phyloP scores from a whole-genome alignment of 1,140 invertebrate species.

The Helicoverpa zea region DNA sequence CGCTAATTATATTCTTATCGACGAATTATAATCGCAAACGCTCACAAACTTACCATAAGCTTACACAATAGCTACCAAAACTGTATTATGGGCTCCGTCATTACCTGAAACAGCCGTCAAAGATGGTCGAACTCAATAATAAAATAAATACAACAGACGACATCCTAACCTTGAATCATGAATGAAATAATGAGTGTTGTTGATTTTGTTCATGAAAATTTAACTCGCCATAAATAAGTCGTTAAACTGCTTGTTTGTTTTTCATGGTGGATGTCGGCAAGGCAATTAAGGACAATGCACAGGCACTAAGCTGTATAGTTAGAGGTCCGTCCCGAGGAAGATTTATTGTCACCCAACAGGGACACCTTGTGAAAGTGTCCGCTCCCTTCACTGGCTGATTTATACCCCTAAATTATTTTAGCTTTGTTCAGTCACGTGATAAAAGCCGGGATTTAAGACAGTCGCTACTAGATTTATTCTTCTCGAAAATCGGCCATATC shows the following conservation, averaged over 20 bases:
- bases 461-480: neutral
- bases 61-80: conserved; percentile 2
- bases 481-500: neutral
- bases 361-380: conserved; percentile 48
- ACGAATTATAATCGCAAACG: conserved; percentile 37
- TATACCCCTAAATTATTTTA: conserved; percentile 54
- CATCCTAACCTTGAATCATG: conserved; percentile 59
- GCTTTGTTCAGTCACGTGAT: conserved; percentile 25
- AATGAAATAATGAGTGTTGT: conserved; percentile 50
- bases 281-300: conserved; percentile 63
- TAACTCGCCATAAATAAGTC: conserved; percentile 70
- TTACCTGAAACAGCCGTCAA: conserved; percentile 18
- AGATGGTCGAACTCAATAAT: conserved; percentile 11
- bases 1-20: conserved; percentile 37
- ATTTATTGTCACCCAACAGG: conserved; percentile 57
- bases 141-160: conserved; percentile 44
- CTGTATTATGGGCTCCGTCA: neutral
- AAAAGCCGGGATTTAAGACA: neutral
- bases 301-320: conserved; percentile 57
- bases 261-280: conserved; percentile 51
- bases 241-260: conserved; percentile 62
- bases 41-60: neutral
- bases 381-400: conserved; percentile 42
- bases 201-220: conserved; percentile 54
- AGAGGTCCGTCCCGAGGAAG: conserved; percentile 47